phyloP scores from a whole-genome alignment of 2,797 vertebrate genomes.

The Sebastes itinus region DNA sequence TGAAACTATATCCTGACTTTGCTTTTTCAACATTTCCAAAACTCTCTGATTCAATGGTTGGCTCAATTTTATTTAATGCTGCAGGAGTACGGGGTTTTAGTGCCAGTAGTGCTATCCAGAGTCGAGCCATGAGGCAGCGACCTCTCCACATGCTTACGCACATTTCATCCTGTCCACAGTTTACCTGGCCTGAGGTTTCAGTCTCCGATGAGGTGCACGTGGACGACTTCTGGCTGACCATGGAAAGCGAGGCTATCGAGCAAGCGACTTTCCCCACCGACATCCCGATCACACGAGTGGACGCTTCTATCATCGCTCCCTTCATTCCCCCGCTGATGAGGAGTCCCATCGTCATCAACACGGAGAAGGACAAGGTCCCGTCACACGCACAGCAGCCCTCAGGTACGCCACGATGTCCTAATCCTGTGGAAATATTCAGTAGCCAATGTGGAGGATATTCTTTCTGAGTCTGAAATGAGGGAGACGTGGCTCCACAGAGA shows the following conservation, averaged over 20 bases:
- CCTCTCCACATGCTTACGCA: not conserved
- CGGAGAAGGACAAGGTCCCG: conserved; percentile 92
- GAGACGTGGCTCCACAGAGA: not conserved
- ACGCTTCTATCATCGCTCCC: conserved; percentile 96
- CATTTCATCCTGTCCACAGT: conserved; percentile 69
- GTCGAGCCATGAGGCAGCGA: not conserved
- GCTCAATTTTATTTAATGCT: too few relatives aligned
- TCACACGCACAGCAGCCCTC: conserved; percentile 73
- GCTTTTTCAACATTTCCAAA: too few relatives aligned
- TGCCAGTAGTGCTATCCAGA: too few relatives aligned
- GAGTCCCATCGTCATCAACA: conserved; percentile 90
- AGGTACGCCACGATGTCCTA: conserved; percentile 74
- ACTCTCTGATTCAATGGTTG: too few relatives aligned
- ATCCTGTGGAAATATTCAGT: not conserved
- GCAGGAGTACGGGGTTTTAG: too few relatives aligned
- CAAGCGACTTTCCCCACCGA: conserved; percentile 92
- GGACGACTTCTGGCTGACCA: conserved; percentile 97
- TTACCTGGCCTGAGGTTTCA: conserved; percentile 94
- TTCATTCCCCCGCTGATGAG: conserved; percentile 97
- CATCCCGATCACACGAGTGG: conserved; percentile 94
- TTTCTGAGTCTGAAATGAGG: not conserved
- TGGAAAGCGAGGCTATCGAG: conserved; percentile 97
- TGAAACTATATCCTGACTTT: too few relatives aligned
- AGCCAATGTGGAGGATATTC: not conserved
- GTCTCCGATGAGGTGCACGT: conserved; percentile 92